A percentile compares a stretch with the other conserved stretches of the same genome.
Conservation (phyloP, 1,140 invertebrate species). For the Papilio polyxenes region DNA sequence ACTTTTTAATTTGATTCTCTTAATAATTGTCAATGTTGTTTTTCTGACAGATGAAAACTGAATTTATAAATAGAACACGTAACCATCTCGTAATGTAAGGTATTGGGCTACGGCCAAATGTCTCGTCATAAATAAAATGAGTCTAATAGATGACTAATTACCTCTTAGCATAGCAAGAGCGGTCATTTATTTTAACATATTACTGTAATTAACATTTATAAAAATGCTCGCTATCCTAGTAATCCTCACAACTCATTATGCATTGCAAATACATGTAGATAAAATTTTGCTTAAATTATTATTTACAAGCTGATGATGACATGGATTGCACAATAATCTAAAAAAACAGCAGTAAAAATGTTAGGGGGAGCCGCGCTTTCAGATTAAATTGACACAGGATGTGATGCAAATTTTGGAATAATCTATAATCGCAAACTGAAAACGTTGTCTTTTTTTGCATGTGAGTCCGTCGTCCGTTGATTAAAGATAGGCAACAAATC, state of each 20-base stretch:
- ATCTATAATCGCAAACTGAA: too few species aligned
- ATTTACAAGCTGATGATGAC: too few species aligned
- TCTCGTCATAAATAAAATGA: slow-evolving; percentile 43
- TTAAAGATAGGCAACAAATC: too few species aligned
- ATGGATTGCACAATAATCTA: too few species aligned
- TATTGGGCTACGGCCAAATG: slow-evolving; percentile 55
- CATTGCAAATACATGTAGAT: background rate
- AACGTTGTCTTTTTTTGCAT: too few species aligned
- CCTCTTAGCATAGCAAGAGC: slow-evolving; percentile 3
- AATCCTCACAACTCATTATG: background rate
- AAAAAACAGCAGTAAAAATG: too few species aligned
- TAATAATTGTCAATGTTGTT: slow-evolving; percentile 42
- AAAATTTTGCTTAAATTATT: too few species aligned
- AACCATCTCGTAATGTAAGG: slow-evolving; percentile 28
- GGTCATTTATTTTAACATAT: slow-evolving; percentile 26
- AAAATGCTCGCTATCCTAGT: background rate
- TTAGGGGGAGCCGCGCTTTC: too few species aligned
- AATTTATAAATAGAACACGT: slow-evolving; percentile 55
- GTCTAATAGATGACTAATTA: slow-evolving; percentile 33
- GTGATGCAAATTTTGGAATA: too few species aligned
- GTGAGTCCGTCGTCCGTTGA: too few species aligned
- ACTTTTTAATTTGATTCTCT: slow-evolving; percentile 42
- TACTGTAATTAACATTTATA: slow-evolving; percentile 26
- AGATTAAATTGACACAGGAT: too few species aligned
- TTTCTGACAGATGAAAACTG: slow-evolving; percentile 48